Percentiles rank a stretch among this genome's conserved stretches.
Conservation (phyloP, 2,797 vertebrate genomes). For the Chrysolophus pictus region DNA sequence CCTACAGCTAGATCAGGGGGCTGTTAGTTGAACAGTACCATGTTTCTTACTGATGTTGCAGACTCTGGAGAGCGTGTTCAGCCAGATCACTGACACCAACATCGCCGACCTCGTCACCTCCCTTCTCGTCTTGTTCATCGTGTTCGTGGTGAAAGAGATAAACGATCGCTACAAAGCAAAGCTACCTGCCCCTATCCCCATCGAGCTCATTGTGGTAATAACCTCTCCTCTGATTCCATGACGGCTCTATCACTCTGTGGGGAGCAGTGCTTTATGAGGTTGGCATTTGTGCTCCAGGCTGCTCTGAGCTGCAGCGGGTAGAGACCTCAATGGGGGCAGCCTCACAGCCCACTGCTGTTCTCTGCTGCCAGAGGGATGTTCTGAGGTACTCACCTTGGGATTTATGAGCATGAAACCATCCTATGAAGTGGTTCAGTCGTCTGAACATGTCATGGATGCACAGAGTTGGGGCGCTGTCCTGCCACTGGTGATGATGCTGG, state of each 20-base stretch:
- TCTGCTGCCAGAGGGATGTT: not conserved
- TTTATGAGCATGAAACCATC: not conserved
- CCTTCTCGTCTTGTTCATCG: conserved; percentile 85
- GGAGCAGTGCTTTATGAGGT: not conserved
- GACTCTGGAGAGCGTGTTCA: conserved; percentile 87
- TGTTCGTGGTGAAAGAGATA: conserved; percentile 91
- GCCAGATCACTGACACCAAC: conserved; percentile 87
- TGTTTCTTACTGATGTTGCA: conserved; percentile 61
- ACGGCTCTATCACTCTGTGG: rapidly evolving
- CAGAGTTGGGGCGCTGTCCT: not conserved
- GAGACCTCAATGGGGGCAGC: not conserved
- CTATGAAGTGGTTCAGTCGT: not conserved
- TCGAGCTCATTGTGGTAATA: conserved; percentile 94
- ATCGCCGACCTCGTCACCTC: conserved; percentile 90
- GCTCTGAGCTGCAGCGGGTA: not conserved
- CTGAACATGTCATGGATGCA: not conserved
- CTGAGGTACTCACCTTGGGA: not conserved
- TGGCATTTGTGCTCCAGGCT: not conserved
- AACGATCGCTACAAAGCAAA: conserved; percentile 91
- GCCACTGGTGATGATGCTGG: not conserved
- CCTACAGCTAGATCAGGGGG: not conserved
- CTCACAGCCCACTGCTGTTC: not conserved
- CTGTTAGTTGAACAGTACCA: not conserved
- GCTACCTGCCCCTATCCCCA: conserved; percentile 92
- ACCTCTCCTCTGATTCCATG: not conserved